Base-by-base conservation (phyloP, 2,888 invertebrate genomes). In the Cartodere bifasciata region DNA sequence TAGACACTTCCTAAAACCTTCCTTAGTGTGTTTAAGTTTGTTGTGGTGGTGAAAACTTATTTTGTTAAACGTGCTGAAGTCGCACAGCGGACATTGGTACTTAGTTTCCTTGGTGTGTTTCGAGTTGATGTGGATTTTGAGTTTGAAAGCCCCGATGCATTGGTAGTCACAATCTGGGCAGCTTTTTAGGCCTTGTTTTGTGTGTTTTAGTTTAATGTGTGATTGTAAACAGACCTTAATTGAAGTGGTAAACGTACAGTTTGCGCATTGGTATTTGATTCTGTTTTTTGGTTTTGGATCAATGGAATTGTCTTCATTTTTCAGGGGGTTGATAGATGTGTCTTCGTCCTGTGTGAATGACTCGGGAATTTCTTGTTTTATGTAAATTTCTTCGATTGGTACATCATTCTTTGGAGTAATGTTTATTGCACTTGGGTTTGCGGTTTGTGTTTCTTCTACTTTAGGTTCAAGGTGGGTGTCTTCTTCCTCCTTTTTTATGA, bases 151-250 rank as follows among this genome's bases (percentile, higher is more conserved):
- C 20, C 6, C 6, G 6, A 17, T 9, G n/a, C 6, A 17, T 17
- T 9, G 6, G n/a, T 17, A 17, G n/a, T 17, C 20, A 17, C 20
- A 17, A 7, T 6, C 20, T 17, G 20, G 20, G 20, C 20, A 17
- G 6, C n/a, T 6, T 7, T 17, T 7, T 7, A n/a, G 20, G 6
- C n/a, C n/a, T 17, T 7, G 20, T 9, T 9, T 9, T 7, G 20
- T 17, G 20, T 17, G 20, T 7, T 17, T 17, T 17, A 17, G 6
- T 17, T 17, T 17, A 17, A 17, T 17, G 20, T 17, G 20, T 17
- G 20, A 7, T 17, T 17, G 20, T 17, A 17, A 17, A n/a, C n/a
- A 7, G 6, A 6, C 20, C n/a, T 17, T 17, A 6, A 17, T 6
- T 17, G n/a, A 6, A n/a, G 6, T 17, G 6, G 6, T 9, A n/a